Evolutionary conservation across 2,797 vertebrate species (phyloP), one percentile per base, ranked within the genome.

Genomic region (Takifugu ocellatus): DNA sequence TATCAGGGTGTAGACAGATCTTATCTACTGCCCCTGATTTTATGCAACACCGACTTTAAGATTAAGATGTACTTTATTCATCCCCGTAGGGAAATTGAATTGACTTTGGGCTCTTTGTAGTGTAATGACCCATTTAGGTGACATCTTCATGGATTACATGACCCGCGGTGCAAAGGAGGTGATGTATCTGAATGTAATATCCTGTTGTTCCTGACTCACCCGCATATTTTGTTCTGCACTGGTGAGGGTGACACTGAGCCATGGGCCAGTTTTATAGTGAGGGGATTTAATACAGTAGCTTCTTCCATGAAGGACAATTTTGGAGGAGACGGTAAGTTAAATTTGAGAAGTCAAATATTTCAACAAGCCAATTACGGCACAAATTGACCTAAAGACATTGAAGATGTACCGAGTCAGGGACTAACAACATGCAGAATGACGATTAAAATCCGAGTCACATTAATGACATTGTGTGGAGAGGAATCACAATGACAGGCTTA

Each of bases 101-200:
- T 57, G 42, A 48, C 33, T 54, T 44, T 51, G 51, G 49, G 25
- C 56, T 49, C 31, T 12, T 54, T 31, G 64, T 47, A 6, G 54
- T 54, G 63, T 68, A 54, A 74, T 61, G 56, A 62, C 59, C 36
- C 70, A 44, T 75, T 77, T 75, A 69, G 33, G 31, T 49, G n/a
- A 70, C 43, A 44, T 42, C 59, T 79, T 68, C 59, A 49, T 61
- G 46, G 67, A 70, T 33, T 59, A 63, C 75, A 67, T 69, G 49
- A 50, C 24, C 11, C 26, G 54, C 39, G 42, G 42, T 61, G 25
- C 49, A 24, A 42, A 46, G 39, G 17, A 69, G 59, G 42, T 50
- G 49, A 24, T n/a, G 59, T 5, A 1, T 64, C 51, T 66, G 25
- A 16, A 52, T 56, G 44, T 36, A 50, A 47, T 54, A 39, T 27